Conservation (phyloP, 2,888 invertebrate genomes). For the Andrena praecox region DNA sequence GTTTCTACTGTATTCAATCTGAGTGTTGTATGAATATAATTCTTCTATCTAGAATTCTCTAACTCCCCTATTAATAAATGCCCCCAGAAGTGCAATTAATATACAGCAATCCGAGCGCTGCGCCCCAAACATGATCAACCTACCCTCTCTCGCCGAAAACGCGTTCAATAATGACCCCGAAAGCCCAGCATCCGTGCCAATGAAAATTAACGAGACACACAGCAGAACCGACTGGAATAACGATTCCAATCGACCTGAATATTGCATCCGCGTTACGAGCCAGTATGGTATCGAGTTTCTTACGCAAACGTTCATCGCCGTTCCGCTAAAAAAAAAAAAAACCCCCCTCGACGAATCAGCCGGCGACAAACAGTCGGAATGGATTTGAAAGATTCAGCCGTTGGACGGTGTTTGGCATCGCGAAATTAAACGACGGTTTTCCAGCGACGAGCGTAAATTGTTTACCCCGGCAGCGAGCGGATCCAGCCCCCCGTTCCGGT, state of each 20-base stretch:
- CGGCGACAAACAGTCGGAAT: conserved; percentile 21
- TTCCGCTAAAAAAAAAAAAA: conserved; percentile 10
- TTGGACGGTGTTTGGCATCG: conserved; percentile 16
- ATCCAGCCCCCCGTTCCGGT: not conserved
- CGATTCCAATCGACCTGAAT: conserved; percentile 26
- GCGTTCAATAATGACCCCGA: not conserved
- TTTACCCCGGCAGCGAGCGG: conserved; percentile 52
- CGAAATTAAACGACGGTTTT: conserved; percentile 64
- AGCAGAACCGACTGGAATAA: not conserved
- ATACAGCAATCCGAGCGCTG: not conserved
- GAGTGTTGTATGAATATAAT: too few relatives aligned
- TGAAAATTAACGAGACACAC: conserved; percentile 15
- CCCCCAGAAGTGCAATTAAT: not conserved
- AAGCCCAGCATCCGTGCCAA: not conserved
- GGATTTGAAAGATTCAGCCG: conserved; percentile 35
- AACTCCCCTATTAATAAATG: too few relatives aligned
- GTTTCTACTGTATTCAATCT: too few relatives aligned
- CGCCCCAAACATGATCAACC: not conserved
- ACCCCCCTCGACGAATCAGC: not conserved
- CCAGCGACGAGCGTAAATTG: conserved; percentile 65
- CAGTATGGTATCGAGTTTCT: not conserved
- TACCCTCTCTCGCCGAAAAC: not conserved
- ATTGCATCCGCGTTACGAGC: not conserved
- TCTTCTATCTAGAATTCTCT: too few relatives aligned
- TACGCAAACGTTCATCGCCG: conserved; percentile 22